Conservation (phyloP, 2,797 vertebrate genomes). For the Columba guinea region DNA sequence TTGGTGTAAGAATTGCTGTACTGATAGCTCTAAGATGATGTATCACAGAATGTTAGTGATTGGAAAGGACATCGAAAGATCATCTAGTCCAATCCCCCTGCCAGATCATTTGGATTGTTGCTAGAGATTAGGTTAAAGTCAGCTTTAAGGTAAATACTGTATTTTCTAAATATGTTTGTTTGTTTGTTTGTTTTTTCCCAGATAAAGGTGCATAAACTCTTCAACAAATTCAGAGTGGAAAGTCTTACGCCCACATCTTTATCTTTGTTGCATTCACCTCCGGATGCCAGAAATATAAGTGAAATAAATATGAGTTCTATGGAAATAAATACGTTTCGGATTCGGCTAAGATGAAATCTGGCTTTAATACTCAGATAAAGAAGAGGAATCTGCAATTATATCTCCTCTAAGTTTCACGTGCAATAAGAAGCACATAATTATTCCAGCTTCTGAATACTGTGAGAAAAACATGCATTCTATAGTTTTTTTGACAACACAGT, state of each 20-base stretch:
- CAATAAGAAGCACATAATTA: slow-evolving; percentile 79
- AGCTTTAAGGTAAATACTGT: neutral
- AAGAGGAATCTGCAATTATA: slow-evolving; percentile 55
- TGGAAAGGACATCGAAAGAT: too few relatives aligned
- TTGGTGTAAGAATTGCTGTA: neutral
- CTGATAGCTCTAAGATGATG: neutral
- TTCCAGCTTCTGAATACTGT: slow-evolving; percentile 78
- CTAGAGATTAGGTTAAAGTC: neutral
- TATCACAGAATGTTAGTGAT: neutral
- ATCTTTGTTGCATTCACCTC: slow-evolving; percentile 80
- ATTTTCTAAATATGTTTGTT: neutral
- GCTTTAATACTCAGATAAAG: slow-evolving; percentile 33
- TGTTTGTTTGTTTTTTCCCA: slow-evolving; percentile 25
- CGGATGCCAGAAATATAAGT: slow-evolving; percentile 71
- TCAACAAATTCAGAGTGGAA: slow-evolving; percentile 77
- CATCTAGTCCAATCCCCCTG: too few relatives aligned
- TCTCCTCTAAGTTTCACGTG: slow-evolving; percentile 71
- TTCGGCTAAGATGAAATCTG: slow-evolving; percentile 79
- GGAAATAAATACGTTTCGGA: slow-evolving; percentile 89
- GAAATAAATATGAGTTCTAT: slow-evolving; percentile 84
- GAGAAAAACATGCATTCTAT: slow-evolving; percentile 70
- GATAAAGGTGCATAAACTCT: slow-evolving; percentile 78
- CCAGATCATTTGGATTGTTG: neutral
- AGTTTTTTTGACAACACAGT: slow-evolving; percentile 51
- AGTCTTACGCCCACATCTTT: slow-evolving; percentile 78